phyloP scores from a whole-genome alignment of 1,140 invertebrate genomes.

The Drosophila sulfurigaster region DNA sequence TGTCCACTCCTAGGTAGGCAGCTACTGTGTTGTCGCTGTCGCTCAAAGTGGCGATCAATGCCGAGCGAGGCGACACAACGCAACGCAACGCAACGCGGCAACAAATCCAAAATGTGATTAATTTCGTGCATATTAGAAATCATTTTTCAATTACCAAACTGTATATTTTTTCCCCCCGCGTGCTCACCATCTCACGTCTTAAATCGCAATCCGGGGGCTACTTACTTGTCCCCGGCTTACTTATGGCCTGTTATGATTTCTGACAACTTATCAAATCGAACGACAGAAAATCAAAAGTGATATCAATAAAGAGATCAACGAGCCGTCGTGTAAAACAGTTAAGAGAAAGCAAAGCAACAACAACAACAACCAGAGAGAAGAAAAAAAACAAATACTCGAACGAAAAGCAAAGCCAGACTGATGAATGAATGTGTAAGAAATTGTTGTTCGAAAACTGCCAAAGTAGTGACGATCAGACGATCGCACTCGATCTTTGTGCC shows the following conservation, averaged over 20 bases:
- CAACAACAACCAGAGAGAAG: not conserved
- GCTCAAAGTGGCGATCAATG: conserved; percentile 75
- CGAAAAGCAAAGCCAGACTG: conserved; percentile 23
- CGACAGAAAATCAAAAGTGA: conserved; percentile 80
- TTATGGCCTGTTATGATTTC: conserved; percentile 68
- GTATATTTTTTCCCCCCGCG: not conserved
- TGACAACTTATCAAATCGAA: conserved; percentile 83
- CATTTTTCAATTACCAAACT: conserved; percentile 80
- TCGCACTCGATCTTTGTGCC: conserved; percentile 8
- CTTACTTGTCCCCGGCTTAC: conserved; percentile 62
- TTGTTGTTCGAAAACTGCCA: conserved; percentile 37
- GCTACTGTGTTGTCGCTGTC: conserved; percentile 78
- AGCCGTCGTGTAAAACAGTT: conserved; percentile 64
- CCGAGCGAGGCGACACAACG: conserved; percentile 14
- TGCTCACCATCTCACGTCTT: not conserved
- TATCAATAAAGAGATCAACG: conserved; percentile 82
- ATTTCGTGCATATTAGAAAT: conserved; percentile 84
- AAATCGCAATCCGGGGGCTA: conserved; percentile 44
- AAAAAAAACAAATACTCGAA: conserved; percentile 28
- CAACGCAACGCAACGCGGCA: conserved; percentile 14
- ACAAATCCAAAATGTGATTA: conserved; percentile 83
- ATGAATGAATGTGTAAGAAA: conserved; percentile 74
- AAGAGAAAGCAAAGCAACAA: conserved; percentile 66
- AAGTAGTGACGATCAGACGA: conserved; percentile 34
- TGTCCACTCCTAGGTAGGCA: not conserved